Percentiles rank a stretch among this genome's conserved stretches.
Evolutionary conservation across 2,888 invertebrate genomes (phyloP).

Genomic region (Zygaena filipendulae): DNA sequence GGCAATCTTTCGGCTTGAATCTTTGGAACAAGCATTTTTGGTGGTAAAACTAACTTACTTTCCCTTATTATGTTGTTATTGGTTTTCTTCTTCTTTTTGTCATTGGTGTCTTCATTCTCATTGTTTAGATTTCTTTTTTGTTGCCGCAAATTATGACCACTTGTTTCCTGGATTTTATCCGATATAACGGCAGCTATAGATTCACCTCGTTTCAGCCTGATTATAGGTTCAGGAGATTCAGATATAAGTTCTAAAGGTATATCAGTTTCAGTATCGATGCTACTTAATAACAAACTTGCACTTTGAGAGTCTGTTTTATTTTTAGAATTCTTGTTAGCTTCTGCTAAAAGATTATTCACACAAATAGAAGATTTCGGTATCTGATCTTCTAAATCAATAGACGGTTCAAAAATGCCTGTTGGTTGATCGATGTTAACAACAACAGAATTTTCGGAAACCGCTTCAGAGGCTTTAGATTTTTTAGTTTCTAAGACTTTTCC

Average conservation of each 20-base stretch:
- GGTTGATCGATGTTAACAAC: slow-evolving; percentile 64
- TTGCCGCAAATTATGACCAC: slow-evolving; percentile 55
- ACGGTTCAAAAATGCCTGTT: slow-evolving; percentile 77
- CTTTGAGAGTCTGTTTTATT: slow-evolving; percentile 31
- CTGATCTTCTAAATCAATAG: slow-evolving; percentile 74
- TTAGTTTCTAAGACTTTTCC: slow-evolving; percentile 56
- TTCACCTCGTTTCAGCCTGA: slow-evolving; percentile 53
- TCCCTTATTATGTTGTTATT: slow-evolving; percentile 48
- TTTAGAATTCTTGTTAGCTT: slow-evolving; percentile 52
- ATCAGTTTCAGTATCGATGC: slow-evolving; percentile 52
- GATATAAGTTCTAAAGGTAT: slow-evolving; percentile 50
- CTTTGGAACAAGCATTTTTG: slow-evolving; percentile 48
- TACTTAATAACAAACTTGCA: slow-evolving; percentile 30
- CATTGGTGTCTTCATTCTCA: slow-evolving; percentile 44
- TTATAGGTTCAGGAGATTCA: slow-evolving; percentile 45
- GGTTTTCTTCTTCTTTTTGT: slow-evolving; percentile 55
- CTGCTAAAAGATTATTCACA: slow-evolving; percentile 38
- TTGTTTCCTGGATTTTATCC: slow-evolving; percentile 58
- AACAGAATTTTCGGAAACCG: slow-evolving; percentile 28
- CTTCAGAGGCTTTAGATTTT: slow-evolving; percentile 40
- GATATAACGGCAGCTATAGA: slow-evolving; percentile 59
- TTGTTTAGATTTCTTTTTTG: slow-evolving; percentile 47
- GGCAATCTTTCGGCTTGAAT: slow-evolving; percentile 45
- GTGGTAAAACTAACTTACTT: slow-evolving; percentile 53
- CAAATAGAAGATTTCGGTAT: slow-evolving; percentile 70